Evolutionary conservation across 2,888 invertebrate genomes (phyloP).

Genomic region (Alloscopus bannaensis): DNA sequence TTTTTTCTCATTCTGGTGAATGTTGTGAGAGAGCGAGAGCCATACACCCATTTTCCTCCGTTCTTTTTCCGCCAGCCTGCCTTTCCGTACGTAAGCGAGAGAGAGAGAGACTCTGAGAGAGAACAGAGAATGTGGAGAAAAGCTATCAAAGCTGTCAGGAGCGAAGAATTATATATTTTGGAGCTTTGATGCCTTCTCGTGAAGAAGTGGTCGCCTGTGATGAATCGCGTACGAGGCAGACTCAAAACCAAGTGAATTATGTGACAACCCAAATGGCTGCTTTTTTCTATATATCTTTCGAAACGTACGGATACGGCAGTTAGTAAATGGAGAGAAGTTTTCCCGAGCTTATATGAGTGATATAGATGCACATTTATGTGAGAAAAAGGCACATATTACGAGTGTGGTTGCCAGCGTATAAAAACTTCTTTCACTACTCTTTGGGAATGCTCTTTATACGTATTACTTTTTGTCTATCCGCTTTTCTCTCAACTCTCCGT

Average conservation of each 20-base stretch:
- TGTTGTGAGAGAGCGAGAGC: background rate
- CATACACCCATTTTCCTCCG: conserved; percentile 18
- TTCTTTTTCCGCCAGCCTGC: background rate
- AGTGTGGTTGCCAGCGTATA: no score
- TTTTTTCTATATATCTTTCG: conserved; percentile 67
- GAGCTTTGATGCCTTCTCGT: conserved; percentile 72
- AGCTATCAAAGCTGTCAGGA: conserved; percentile 71
- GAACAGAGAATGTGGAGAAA: conserved; percentile 68
- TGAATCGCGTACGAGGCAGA: conserved; percentile 70
- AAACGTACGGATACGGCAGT: conserved; percentile 64
- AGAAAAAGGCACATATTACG: conserved; percentile 36
- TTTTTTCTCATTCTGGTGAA: conserved; percentile 28
- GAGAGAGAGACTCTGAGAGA: conserved; percentile 48
- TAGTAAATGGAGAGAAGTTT: conserved; percentile 34
- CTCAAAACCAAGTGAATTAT: conserved; percentile 72
- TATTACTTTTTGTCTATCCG: conserved; percentile 69
- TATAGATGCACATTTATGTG: background rate
- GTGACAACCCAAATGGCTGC: conserved; percentile 71
- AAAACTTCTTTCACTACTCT: conserved; percentile 39
- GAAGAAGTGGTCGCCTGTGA: conserved; percentile 69
- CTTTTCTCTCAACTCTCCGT: conserved; percentile 44
- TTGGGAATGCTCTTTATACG: no score
- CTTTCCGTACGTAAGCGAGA: conserved; percentile 24
- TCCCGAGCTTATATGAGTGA: background rate
- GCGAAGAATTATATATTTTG: conserved; percentile 73